These are phyloP conservation scores for Scaptodrosophila latifasciaeformis DNA, from an alignment of 2,888 invertebrate genomes.

Conservation along the genomic window DNA sequence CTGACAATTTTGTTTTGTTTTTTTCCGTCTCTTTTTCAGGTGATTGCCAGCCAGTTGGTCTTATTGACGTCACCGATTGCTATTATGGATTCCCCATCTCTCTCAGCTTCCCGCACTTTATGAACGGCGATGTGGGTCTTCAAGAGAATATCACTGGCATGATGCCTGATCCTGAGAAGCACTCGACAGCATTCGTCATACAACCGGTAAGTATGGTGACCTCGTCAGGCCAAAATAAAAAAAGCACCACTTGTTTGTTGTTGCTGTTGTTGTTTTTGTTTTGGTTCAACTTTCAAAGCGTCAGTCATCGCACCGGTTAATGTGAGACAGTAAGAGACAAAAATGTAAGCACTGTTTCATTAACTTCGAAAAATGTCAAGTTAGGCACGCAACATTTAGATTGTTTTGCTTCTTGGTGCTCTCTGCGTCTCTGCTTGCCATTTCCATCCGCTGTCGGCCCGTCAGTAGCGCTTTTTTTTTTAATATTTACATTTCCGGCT, in stretches of 20 bases:
- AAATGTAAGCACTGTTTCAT: slow-evolving; percentile 29
- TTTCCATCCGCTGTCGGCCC: too few relatives aligned
- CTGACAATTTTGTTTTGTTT: slow-evolving; percentile 23
- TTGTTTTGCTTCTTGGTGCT: slow-evolving; percentile 9
- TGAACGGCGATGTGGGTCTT: slow-evolving; percentile 81
- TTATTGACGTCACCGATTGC: slow-evolving; percentile 89
- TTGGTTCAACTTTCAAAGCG: slow-evolving; percentile 20
- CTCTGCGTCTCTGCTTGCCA: slow-evolving; percentile 1
- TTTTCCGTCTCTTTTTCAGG: slow-evolving; percentile 66
- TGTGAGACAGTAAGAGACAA: slow-evolving; percentile 2
- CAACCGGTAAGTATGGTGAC: slow-evolving; percentile 81
- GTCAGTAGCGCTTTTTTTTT: too few relatives aligned
- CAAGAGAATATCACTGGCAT: slow-evolving; percentile 82
- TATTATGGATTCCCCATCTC: slow-evolving; percentile 94
- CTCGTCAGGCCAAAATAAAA: background rate
- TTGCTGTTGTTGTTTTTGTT: slow-evolving; percentile 17
- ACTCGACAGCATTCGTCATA: slow-evolving; percentile 84
- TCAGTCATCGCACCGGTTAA: too few relatives aligned
- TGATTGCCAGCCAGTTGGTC: slow-evolving; percentile 83
- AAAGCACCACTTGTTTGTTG: slow-evolving; percentile 4
- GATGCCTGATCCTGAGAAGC: slow-evolving; percentile 79
- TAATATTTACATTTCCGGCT: slow-evolving; percentile 53
- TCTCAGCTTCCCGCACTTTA: slow-evolving; percentile 91
- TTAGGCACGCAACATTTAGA: slow-evolving; percentile 16
- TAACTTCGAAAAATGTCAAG: slow-evolving; percentile 27